Conservation (phyloP, 2,888 invertebrate species). For the Rotaria sp. region DNA sequence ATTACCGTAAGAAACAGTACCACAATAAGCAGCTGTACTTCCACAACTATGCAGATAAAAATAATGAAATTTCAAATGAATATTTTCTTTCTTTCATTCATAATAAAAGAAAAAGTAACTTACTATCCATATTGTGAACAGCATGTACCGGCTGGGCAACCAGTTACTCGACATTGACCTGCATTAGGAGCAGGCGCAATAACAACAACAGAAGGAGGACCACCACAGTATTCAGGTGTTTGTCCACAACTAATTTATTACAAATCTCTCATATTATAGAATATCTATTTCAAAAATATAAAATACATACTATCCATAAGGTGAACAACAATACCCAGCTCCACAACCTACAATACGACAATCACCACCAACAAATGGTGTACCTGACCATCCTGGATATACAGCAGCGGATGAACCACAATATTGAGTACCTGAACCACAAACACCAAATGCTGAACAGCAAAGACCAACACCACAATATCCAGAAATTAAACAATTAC, state of each 20-base stretch:
- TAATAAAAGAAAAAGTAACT: neutral
- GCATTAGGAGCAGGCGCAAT: neutral
- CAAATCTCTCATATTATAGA: too few relatives aligned
- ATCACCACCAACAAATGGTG: neutral
- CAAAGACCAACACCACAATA: neutral
- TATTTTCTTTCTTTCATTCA: neutral
- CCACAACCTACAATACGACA: neutral
- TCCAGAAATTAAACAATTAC: neutral
- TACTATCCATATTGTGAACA: conserved; percentile 16
- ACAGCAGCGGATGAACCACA: neutral
- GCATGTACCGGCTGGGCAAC: neutral
- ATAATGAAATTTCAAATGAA: neutral
- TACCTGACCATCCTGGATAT: neutral
- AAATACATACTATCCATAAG: neutral
- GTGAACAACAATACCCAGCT: neutral
- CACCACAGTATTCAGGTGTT: neutral
- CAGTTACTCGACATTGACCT: neutral
- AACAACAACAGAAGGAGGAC: neutral
- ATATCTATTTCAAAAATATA: neutral
- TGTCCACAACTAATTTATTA: neutral
- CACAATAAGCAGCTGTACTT: conserved; percentile 14
- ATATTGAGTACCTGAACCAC: neutral
- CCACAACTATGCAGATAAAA: neutral
- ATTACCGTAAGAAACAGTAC: neutral
- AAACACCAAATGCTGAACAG: neutral